Conservation (phyloP, 2,888 invertebrate genomes). For the Brachypterus glaber region DNA sequence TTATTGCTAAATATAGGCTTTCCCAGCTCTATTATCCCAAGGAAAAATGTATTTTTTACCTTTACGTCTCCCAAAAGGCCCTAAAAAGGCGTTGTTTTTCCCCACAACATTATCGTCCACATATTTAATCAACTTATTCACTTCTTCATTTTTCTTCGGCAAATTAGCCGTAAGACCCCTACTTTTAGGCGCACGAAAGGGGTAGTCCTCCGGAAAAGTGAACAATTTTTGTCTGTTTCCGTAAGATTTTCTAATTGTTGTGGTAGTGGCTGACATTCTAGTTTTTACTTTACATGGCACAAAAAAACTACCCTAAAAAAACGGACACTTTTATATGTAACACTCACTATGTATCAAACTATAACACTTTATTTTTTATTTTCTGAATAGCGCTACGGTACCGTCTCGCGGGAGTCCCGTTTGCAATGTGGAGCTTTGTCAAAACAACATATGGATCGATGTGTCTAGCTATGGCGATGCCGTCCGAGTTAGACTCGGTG, state of each 20-base stretch:
- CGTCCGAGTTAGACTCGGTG: no score
- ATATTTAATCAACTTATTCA: conserved; percentile 61
- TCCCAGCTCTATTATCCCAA: no score
- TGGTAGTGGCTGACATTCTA: conserved; percentile 35
- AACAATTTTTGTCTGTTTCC: conserved; percentile 39
- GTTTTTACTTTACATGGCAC: not conserved
- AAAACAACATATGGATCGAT: no score
- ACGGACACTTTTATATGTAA: no score
- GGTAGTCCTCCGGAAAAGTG: conserved; percentile 39
- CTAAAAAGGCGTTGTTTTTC: conserved; percentile 68
- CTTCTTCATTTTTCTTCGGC: conserved; percentile 53
- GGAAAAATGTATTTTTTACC: conserved; percentile 42
- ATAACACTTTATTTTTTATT: no score
- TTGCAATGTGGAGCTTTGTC: no score
- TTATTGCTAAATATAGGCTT: no score
- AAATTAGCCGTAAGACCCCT: conserved; percentile 34
- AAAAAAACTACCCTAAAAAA: no score
- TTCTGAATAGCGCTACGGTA: no score
- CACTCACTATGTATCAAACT: no score
- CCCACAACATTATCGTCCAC: conserved; percentile 76
- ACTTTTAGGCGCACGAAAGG: conserved; percentile 35
- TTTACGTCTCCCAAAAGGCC: conserved; percentile 75
- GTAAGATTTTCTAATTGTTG: conserved; percentile 39
- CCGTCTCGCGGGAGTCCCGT: no score
- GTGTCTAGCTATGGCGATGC: no score